These are phyloP conservation scores for Cryptus armator DNA, from an alignment of 2,888 invertebrate species.

Conservation along the genomic window DNA sequence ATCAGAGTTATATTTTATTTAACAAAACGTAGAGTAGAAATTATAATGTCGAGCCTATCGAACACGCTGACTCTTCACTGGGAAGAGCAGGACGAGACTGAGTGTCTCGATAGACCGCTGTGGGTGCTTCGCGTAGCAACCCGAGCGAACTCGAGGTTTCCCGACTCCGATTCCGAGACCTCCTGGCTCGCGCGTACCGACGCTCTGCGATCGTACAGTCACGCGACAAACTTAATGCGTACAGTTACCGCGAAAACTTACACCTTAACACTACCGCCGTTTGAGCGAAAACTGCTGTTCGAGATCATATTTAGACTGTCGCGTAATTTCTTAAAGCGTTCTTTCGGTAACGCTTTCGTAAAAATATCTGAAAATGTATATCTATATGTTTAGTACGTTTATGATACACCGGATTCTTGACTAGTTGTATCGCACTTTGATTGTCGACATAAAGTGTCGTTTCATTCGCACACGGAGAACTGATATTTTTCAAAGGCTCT, in stretches of 20 bases:
- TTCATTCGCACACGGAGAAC: neutral
- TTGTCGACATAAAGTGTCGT: conserved; percentile 30
- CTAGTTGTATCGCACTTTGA: conserved; percentile 28
- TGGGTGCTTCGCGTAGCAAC: neutral
- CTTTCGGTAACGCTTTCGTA: neutral
- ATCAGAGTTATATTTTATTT: no score
- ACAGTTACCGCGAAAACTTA: no score
- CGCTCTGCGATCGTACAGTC: no score
- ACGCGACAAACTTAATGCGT: no score
- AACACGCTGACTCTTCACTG: neutral
- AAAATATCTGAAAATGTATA: conserved; percentile 24
- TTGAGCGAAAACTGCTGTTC: no score
- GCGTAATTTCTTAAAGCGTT: no score
- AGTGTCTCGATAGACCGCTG: neutral
- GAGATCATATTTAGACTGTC: no score
- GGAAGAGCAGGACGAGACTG: neutral
- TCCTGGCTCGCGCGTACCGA: no score
- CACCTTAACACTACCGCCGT: no score
- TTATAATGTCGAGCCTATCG: neutral
- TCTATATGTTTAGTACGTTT: conserved; percentile 44
- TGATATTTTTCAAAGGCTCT: neutral
- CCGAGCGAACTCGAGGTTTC: neutral
- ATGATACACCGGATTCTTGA: conserved; percentile 27
- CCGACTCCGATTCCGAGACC: neutral
- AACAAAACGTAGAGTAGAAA: no score